phyloP scores from a whole-genome alignment of 2,888 invertebrate species.

The Polyploca ridens region DNA sequence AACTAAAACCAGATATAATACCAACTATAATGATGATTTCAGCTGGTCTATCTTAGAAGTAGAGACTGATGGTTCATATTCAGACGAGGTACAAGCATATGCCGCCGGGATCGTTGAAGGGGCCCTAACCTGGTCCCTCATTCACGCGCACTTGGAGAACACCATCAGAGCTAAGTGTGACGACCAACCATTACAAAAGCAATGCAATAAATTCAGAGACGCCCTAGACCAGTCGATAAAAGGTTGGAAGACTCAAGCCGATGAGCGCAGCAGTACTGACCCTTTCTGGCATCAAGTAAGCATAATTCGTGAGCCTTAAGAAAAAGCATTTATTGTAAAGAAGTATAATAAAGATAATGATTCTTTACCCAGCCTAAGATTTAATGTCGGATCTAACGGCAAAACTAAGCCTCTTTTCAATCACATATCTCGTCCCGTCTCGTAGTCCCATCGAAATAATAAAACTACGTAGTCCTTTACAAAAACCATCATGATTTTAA shows the following conservation, averaged over 20 bases:
- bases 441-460: too few species aligned
- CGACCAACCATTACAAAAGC: conserved; percentile 72
- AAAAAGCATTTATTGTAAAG: too few species aligned
- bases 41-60: conserved; percentile 94
- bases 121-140: conserved; percentile 91
- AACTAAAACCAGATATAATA: too few species aligned
- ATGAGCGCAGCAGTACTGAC: conserved; percentile 71
- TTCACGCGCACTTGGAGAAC: conserved; percentile 92
- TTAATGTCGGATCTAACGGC: too few species aligned
- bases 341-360: too few species aligned
- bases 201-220: conserved; percentile 87
- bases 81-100: conserved; percentile 93
- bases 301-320: conserved; percentile 8
- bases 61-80: conserved; percentile 89
- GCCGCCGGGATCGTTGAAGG: conserved; percentile 95
- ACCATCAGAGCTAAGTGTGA: conserved; percentile 83
- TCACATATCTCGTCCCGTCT: too few species aligned
- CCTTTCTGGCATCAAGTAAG: conserved; percentile 94
- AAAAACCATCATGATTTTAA: not conserved
- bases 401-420: too few species aligned
- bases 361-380: too few species aligned
- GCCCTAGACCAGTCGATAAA: conserved; percentile 87
- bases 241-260: conserved; percentile 85
- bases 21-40: conserved; percentile 27
- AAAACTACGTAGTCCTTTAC: not conserved